Evolutionary conservation across 1,140 invertebrate genomes (phyloP).

Genomic region (Antheraea pernyi): DNA sequence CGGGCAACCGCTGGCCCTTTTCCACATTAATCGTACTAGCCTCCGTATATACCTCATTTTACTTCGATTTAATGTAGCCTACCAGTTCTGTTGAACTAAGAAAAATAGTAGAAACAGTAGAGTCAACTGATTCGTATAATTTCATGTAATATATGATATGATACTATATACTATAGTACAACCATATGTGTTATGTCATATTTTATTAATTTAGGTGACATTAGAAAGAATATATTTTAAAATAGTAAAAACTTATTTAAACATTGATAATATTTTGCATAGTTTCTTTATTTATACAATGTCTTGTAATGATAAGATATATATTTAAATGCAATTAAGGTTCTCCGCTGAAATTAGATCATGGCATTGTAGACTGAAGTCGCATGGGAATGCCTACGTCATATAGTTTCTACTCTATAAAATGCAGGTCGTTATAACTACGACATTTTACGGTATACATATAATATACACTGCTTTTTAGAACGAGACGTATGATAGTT

Average conservation of each 20-base stretch:
- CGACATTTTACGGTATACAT: too few relatives aligned
- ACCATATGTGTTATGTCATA: too few relatives aligned
- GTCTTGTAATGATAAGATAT: background rate
- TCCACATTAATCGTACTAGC: constrained; percentile 17
- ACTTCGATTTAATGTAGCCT: background rate
- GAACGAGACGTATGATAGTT: background rate
- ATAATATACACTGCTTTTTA: background rate
- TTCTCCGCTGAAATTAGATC: background rate
- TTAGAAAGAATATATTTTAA: background rate
- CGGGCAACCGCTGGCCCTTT: constrained; percentile 36
- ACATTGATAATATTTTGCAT: background rate
- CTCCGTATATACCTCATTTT: background rate
- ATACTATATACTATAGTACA: too few relatives aligned
- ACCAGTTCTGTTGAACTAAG: background rate
- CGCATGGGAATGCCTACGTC: background rate
- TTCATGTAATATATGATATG: too few relatives aligned
- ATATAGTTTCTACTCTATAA: background rate
- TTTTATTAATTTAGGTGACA: too few relatives aligned
- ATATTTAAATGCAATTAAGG: background rate
- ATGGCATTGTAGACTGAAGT: background rate
- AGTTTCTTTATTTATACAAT: background rate
- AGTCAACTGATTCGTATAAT: background rate
- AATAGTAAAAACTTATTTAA: background rate
- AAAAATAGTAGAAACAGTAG: background rate
- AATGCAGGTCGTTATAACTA: background rate